Evolutionary conservation across 1,140 invertebrate species (phyloP), one percentile per base, ranked within the genome.

Genomic region (Euura saliciscinereae): DNA sequence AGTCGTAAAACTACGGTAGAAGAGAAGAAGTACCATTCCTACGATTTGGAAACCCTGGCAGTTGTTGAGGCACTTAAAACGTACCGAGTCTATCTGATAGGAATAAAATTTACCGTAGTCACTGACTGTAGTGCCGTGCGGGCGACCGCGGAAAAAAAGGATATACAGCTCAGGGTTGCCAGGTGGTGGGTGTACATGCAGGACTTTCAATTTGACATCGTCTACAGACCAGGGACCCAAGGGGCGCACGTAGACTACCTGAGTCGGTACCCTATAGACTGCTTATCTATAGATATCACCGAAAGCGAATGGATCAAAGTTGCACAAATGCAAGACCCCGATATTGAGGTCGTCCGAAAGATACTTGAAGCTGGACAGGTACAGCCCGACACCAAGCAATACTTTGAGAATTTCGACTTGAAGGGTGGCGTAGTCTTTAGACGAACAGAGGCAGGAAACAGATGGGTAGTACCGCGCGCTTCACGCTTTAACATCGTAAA

Each of bases 161-260:
- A 84, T 46, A 13, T 86, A 0, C 46, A 78, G 4, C 78, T 78
- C 1, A 71, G 78, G 45, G 79, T 87, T 8, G 80, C 78, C 0
- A 75, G 84, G 11, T 87, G 83, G 83, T 81, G 78, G 79, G 66
- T 80, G 7, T 74, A 77, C 13, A 65, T 86, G 1, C 81, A 86
- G 64, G 74, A 80, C 4, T 87, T 73, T 68, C 69, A 81, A 46
- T 85, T 75, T 64, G 69, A 77, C 1, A 77, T 86, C 1, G 75
- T 78, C 45, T 81, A 88, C 70, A 66, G 83, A 5, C 75, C 81
- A 1, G 81, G 82, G 0, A 68, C 43, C 1, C 59, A 75, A n/a
- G 84, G 85, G 80, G 45, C 11, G 0, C 85, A 84, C 71, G 85
- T 82, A 0, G 85, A 87, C 70, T 81, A 82, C 1, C 69, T 85